Base-by-base conservation (phyloP, 1,140 invertebrate genomes). In the Drosophila elegans region DNA sequence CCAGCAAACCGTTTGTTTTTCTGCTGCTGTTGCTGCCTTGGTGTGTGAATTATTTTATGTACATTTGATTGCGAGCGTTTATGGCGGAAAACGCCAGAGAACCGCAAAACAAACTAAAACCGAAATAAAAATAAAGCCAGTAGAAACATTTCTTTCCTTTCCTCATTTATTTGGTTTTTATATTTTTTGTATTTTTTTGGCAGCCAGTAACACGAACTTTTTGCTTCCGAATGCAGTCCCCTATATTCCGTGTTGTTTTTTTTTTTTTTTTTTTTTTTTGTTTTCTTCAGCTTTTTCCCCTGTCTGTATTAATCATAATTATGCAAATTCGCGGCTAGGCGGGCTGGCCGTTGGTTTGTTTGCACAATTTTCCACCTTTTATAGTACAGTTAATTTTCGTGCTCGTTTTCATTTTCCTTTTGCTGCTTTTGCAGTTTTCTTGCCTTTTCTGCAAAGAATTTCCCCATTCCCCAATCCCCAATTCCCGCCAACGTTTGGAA, bases 351-450 rank as follows among this genome's bases (percentile, higher is more conserved):
- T 90, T 85, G 80, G 84, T 89, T 76, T 90, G 85, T 89, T 89
- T 90, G 85, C 88, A 90, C 86, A 90, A 86, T 89, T 89, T 89
- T 89, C 85, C 85, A 89, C 85, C 85, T 89, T 89, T 89, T 89
- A 89, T 90, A 90, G 86, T 86, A 90, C 85, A 89, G 86, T 89
- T 89, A 90, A 89, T 90, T 89, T 89, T 91, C 78, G 86, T 85
- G 83, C 83, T 88, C 56, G 83, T 89, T 77, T 82, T 59, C 9
- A 16, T 52, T 36, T 52, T 21, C 62, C 21, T 29, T 21, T 36
- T 39, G 36, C 36, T 34, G 32, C 29, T 48, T 55, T 34, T 29
- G 13, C 36, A 74, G 39, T 44, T 69, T 61, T 51, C 56, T 55
- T 59, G 61, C n/a, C 41, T 29, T 45, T 61, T 56, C 74, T 66